Evolutionary conservation across 2,797 vertebrate species (phyloP), one percentile per base, ranked within the genome.

Genomic region (Chanos chanos): DNA sequence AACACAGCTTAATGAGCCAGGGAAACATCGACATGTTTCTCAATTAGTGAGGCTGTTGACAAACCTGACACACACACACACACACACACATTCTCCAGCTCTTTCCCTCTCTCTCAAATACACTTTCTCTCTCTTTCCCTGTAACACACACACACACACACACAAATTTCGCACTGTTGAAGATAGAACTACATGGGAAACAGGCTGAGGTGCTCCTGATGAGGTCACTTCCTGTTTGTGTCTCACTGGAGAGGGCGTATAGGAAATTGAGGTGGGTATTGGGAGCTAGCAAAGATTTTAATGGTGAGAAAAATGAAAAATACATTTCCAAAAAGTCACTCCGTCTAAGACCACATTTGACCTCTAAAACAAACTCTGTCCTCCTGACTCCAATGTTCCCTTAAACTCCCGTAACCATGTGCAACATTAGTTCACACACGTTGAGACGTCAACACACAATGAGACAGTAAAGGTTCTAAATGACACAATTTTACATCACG

Each of bases 201-300:
- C 43, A 56, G 68, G 50, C 64, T 75, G 72, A 59, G 71, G 72
- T 69, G 77, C 59, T 74, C 67, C 72, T 71, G 48, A 56, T 64
- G 55, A 60, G 60, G 64, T 66, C 64, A 73, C 54, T 63, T 73
- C 65, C 68, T 70, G 70, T 61, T 49, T 25, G 63, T 52, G 47
- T 61, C 61, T 66, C 60, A 62, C 65, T 62, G 59, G 36, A 68
- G 64, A 59, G 61, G 62, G 61, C 40, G 57, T 70, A 70, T 70
- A 72, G 72, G 75, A 77, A 70, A 52, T 53, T 54, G 53, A 63
- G 41, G 62, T 65, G 34, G 56, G 15, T 37, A 53, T 18, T 30
- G 37, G 47, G 34, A 45, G 15, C 52, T 39, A 37, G 27, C 33
- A 47, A 28, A 50, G 53, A 52, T 27, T 34, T 28, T 25, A 49